Percentiles rank a stretch among this genome's conserved stretches.
Evolutionary conservation across 1,140 invertebrate species (phyloP).

Genomic region (Drosophila subobscura): DNA sequence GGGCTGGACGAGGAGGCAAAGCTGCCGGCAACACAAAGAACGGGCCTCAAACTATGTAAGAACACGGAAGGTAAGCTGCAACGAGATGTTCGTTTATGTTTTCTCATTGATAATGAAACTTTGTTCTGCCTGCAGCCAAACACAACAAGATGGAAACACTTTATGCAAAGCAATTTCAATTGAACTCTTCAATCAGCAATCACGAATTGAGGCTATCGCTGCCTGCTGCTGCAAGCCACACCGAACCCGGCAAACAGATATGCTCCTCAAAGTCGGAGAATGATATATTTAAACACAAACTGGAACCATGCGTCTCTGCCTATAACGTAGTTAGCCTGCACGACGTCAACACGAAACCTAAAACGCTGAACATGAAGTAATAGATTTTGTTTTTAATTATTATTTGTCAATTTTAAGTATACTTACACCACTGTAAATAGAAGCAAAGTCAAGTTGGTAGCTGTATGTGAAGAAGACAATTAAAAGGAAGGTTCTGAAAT

Average conservation of each 20-base stretch:
- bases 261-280: slow-evolving; percentile 62
- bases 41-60: slow-evolving; percentile 19
- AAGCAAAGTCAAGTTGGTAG: not conserved
- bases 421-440: slow-evolving; percentile 41
- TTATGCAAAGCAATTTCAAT: slow-evolving; percentile 44
- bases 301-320: slow-evolving; percentile 36
- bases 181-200: slow-evolving; percentile 46
- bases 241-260: slow-evolving; percentile 31
- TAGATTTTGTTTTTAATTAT: slow-evolving; percentile 8
- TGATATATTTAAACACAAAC: slow-evolving; percentile 60
- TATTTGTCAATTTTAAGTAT: slow-evolving; percentile 30
- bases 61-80: slow-evolving; percentile 28
- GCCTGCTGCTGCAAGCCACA: slow-evolving; percentile 28
- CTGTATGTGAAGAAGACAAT: no score
- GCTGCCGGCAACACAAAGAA: slow-evolving; percentile 10
- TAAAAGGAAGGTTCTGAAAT: no score
- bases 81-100: not conserved
- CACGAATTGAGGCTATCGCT: slow-evolving; percentile 31
- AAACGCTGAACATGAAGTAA: slow-evolving; percentile 33
- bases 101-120: not conserved
- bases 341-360: slow-evolving; percentile 46
- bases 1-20: slow-evolving; percentile 37
- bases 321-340: slow-evolving; percentile 66
- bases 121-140: slow-evolving; percentile 8
- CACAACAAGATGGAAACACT: slow-evolving; percentile 44